Percentiles rank a stretch among this genome's conserved stretches.
phyloP scores from a whole-genome alignment of 2,888 invertebrate genomes.

The Boloria selene region DNA sequence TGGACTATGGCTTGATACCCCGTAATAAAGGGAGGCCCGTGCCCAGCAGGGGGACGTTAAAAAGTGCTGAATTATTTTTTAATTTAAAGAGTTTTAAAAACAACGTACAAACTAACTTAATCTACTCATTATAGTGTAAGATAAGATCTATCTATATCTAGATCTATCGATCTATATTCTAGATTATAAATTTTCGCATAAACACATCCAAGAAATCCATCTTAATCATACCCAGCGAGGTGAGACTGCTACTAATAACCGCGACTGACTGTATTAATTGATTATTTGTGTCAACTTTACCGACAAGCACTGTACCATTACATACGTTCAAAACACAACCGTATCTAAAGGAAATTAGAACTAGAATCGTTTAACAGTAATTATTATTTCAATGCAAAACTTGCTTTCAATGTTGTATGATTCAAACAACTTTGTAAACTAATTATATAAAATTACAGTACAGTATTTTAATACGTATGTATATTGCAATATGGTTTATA shows the following conservation, averaged over 20 bases:
- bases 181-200: slow-evolving; percentile 30
- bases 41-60: too few relatives aligned
- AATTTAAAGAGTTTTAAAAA: too few relatives aligned
- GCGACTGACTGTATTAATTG: slow-evolving; percentile 62
- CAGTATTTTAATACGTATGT: slow-evolving; percentile 13
- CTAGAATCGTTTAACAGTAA: slow-evolving; percentile 3
- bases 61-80: too few relatives aligned
- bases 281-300: slow-evolving; percentile 55
- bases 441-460: slow-evolving; percentile 24
- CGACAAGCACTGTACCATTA: not conserved
- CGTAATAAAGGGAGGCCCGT: too few relatives aligned
- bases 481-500: slow-evolving; percentile 8
- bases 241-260: slow-evolving; percentile 66
- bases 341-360: not conserved
- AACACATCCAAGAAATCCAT: slow-evolving; percentile 52
- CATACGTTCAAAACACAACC: not conserved
- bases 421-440: slow-evolving; percentile 36
- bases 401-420: slow-evolving; percentile 14
- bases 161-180: too few relatives aligned
- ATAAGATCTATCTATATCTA: too few relatives aligned
- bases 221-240: slow-evolving; percentile 61
- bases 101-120: not conserved
- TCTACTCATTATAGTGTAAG: too few relatives aligned
- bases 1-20: too few relatives aligned
- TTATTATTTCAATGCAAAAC: slow-evolving; percentile 6